Evolutionary conservation across 2,797 vertebrate species (phyloP).

Genomic region (Melanogrammus aeglefinus): DNA sequence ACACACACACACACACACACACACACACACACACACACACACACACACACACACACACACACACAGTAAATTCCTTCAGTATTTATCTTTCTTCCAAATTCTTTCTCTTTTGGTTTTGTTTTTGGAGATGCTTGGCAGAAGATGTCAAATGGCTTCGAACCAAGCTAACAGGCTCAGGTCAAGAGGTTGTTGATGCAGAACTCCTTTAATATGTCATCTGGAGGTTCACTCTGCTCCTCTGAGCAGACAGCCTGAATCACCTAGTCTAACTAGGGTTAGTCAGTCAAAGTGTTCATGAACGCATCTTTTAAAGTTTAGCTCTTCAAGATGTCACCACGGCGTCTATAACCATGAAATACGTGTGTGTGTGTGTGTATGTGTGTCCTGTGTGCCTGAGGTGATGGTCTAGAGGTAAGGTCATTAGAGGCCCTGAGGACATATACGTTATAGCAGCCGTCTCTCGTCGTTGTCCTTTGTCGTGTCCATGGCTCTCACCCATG

Average conservation of each 20-base stretch:
- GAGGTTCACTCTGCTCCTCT: neutral
- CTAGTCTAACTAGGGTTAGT: neutral
- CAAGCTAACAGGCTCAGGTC: neutral
- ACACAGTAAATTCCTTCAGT: neutral
- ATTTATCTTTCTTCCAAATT: neutral
- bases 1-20: no score
- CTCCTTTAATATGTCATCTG: neutral
- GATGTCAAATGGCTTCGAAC: neutral
- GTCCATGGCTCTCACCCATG: neutral
- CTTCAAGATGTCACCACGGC: no score
- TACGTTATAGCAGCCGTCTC: slow-evolving; percentile 21
- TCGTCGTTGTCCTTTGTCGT: neutral
- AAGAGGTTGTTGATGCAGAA: neutral
- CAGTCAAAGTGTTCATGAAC: neutral
- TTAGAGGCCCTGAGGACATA: slow-evolving; percentile 41
- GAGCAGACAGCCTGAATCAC: no score
- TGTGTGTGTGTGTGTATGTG: slow-evolving; percentile 17
- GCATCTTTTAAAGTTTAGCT: neutral
- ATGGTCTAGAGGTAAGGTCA: slow-evolving; percentile 42
- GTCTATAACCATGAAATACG: neutral
- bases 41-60: neutral
- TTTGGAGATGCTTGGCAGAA: neutral
- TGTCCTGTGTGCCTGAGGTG: neutral
- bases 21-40: neutral
- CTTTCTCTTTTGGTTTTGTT: neutral